Conservation (phyloP, 2,797 vertebrate genomes). For the Knipowitschia caucasica region DNA sequence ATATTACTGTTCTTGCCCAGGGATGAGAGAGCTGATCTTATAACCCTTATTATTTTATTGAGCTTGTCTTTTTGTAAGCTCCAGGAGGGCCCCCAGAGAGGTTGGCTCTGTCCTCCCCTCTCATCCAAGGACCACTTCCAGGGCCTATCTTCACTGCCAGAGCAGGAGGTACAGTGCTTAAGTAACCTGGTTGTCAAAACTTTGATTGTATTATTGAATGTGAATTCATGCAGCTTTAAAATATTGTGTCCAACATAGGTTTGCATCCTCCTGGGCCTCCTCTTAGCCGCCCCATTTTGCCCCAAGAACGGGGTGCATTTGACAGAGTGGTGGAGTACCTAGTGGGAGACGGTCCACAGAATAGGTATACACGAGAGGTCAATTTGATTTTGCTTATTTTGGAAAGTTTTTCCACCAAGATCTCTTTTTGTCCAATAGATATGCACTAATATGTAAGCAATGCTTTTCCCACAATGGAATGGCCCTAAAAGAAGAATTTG, state of each 20-base stretch:
- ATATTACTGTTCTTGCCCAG: not conserved
- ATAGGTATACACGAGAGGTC: slow-evolving; percentile 80
- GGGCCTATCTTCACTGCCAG: slow-evolving; percentile 83
- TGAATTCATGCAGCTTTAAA: not conserved
- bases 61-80: slow-evolving; percentile 68
- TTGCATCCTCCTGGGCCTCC: slow-evolving; percentile 93
- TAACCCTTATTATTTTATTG: slow-evolving; percentile 59
- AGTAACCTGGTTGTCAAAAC: not conserved
- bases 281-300: slow-evolving; percentile 88
- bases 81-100: slow-evolving; percentile 87
- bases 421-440: slow-evolving; percentile 67
- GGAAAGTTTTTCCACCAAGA: not conserved
- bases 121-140: slow-evolving; percentile 63
- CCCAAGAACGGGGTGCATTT: slow-evolving; percentile 86
- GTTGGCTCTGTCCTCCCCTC: slow-evolving; percentile 51
- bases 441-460: slow-evolving; percentile 94
- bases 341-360: slow-evolving; percentile 96
- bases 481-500: slow-evolving; percentile 97
- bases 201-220: no score
- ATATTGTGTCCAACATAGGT: slow-evolving; percentile 49
- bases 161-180: slow-evolving; percentile 85
- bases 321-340: slow-evolving; percentile 95
- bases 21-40: slow-evolving; percentile 11
- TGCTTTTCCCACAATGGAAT: slow-evolving; percentile 98
- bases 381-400: not conserved